These are phyloP conservation scores for Brachionus plicatilis DNA, from an alignment of 1,140 invertebrate species.

Conservation along the genomic window DNA sequence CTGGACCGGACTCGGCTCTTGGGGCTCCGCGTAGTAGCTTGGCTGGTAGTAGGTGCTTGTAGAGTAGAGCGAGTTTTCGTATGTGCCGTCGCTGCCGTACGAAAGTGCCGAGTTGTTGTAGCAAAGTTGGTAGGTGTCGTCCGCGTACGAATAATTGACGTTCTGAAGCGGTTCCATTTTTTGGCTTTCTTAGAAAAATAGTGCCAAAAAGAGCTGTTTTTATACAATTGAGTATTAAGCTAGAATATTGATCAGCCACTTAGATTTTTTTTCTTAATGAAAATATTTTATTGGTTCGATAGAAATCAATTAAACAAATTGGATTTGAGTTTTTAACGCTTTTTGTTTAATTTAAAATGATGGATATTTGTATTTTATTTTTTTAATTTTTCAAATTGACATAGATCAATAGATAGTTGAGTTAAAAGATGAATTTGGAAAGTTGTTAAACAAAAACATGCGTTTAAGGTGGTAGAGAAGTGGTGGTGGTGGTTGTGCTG, in stretches of 20 bases:
- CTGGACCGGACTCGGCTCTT: neutral
- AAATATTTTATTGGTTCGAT: neutral
- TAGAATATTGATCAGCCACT: neutral
- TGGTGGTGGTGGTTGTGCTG: neutral
- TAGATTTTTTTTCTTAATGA: neutral
- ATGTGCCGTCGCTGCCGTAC: neutral
- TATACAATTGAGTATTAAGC: neutral
- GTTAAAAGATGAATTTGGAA: neutral
- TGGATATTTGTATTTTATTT: neutral
- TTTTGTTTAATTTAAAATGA: constrained; percentile 24
- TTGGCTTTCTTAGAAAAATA: neutral
- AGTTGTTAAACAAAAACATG: neutral
- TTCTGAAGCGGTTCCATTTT: neutral
- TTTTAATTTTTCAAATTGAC: constrained; percentile 27
- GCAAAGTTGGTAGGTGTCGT: neutral
- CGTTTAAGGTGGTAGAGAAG: too few species aligned
- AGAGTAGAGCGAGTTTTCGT: neutral
- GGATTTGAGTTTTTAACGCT: neutral
- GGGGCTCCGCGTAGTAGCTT: neutral
- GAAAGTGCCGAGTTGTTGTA: neutral
- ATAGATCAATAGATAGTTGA: constrained; percentile 2
- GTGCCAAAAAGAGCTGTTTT: neutral
- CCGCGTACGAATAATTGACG: neutral
- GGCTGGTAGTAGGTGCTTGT: neutral
- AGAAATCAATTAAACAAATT: neutral